Conservation (phyloP, 2,113 vertebrate genomes). For the Tricholaema leucomelas region DNA sequence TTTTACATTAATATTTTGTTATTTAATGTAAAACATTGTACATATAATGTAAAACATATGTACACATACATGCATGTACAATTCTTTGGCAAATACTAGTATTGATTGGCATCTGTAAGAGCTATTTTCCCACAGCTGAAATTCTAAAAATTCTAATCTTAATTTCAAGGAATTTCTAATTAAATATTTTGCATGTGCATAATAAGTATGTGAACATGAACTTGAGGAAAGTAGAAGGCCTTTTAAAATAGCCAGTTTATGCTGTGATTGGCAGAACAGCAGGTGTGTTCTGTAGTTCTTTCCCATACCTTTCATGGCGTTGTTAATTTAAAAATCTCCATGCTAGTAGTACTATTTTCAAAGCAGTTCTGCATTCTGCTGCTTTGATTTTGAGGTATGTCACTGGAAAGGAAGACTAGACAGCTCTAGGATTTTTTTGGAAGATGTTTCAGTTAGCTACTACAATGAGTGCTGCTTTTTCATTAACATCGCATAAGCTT, state of each 20-base stretch:
- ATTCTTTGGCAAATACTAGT: not conserved
- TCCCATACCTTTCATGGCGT: not conserved
- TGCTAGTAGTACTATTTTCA: not conserved
- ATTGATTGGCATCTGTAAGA: not conserved
- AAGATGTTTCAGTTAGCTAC: not conserved
- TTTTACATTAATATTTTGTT: not conserved
- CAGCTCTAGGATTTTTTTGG: fast-evolving
- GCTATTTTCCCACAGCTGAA: not conserved
- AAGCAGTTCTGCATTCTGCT: not conserved
- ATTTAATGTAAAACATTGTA: too few relatives aligned
- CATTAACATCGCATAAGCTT: not conserved
- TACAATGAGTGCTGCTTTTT: not conserved
- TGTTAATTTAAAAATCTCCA: not conserved
- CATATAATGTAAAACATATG: too few relatives aligned
- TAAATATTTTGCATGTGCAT: fast-evolving
- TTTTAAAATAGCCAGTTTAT: not conserved
- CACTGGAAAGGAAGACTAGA: not conserved
- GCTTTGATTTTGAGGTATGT: not conserved
- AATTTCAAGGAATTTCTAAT: not conserved
- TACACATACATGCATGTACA: not conserved
- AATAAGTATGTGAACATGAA: not conserved
- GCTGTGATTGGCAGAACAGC: not conserved
- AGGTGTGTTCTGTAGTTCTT: not conserved
- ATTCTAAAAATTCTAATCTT: not conserved
- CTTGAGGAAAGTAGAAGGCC: not conserved